Conservation (phyloP, 2,113 vertebrate genomes). For the Salvelinus fontinalis region DNA sequence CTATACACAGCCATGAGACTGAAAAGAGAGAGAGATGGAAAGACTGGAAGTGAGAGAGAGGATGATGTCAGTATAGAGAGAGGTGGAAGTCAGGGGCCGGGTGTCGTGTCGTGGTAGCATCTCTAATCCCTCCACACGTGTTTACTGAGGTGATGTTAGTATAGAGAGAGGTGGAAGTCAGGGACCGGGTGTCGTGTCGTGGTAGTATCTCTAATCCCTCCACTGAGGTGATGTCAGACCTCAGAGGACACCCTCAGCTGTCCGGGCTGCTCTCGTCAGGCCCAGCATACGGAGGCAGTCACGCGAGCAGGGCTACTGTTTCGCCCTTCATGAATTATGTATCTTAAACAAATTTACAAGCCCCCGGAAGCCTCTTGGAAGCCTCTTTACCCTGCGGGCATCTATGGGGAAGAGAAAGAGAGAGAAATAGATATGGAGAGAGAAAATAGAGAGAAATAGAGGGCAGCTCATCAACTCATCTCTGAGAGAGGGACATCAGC, state of each 20-base stretch:
- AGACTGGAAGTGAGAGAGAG: not conserved
- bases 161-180: not conserved
- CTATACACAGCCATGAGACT: too few relatives aligned
- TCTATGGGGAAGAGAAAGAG: constrained; percentile 53
- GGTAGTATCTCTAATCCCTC: constrained; percentile 17
- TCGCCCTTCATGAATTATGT: constrained; percentile 85
- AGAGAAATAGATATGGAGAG: not conserved
- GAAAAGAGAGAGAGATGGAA: not conserved
- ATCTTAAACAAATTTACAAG: constrained; percentile 84
- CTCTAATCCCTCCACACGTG: constrained; percentile 17
- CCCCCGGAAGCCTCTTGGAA: constrained; percentile 41
- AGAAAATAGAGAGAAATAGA: not conserved
- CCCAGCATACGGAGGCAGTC: constrained; percentile 65
- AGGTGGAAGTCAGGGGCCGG: not conserved
- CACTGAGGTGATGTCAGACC: not conserved
- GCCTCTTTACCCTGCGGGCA: constrained; percentile 65
- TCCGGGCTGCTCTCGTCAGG: constrained; percentile 59
- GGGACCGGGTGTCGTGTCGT: not conserved
- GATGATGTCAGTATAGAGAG: not conserved
- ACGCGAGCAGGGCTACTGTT: constrained; percentile 71
- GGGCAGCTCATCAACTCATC: not conserved
- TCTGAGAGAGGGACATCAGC: not conserved
- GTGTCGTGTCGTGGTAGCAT: not conserved
- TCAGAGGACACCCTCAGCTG: constrained; percentile 28
- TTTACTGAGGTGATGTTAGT: not conserved